Evolutionary conservation across 2,888 invertebrate genomes (phyloP), one percentile per base, ranked within the genome.

Genomic region (Cepaea hortensis): DNA sequence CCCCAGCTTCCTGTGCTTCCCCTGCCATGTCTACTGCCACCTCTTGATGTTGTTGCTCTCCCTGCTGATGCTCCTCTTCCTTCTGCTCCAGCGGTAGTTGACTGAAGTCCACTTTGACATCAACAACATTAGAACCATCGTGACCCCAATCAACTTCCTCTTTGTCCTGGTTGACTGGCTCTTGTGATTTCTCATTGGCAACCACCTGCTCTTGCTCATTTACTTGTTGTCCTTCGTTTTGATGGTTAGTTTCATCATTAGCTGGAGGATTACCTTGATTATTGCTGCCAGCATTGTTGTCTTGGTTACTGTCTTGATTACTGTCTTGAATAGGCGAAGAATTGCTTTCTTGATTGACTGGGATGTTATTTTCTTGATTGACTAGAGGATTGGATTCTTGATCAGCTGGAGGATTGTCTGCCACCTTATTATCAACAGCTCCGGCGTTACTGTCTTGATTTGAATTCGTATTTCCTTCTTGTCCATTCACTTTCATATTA

Each of bases 101-200:
- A 9, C 9, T 18, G 18, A 65, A 65, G 18, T 65, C 15, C 48
- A 18, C 4, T 3, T 48, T 18, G 6, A 55, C 23, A 6, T 55
- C 20, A 3, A 3, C 55, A 55, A 11, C 11, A 11, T 55, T 11
- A 55, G 55, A 35, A 0, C 18, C 76, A 3, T 20, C 55, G 23
- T n/a, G 77, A 7, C 77, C 77, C 77, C 77, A 77, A n/a, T 77
- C 77, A 61, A 77, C n/a, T 4, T 77, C 77, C 4, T 50, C 75
- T 50, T 48, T 75, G 1, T 15, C 18, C 23, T 75, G 23, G 0
- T 11, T 15, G 48, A 6, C 48, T 75, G 48, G 3, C 20, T 13
- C 6, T 5, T 77, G 77, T 7, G 9, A 6, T 5, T 72, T 23
- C 9, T 72, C 23, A 11, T 55, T 55, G 55, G 6, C 55, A 55